Evolutionary conservation across 1,140 invertebrate genomes (phyloP).

Genomic region (Aphidius gifuensis): DNA sequence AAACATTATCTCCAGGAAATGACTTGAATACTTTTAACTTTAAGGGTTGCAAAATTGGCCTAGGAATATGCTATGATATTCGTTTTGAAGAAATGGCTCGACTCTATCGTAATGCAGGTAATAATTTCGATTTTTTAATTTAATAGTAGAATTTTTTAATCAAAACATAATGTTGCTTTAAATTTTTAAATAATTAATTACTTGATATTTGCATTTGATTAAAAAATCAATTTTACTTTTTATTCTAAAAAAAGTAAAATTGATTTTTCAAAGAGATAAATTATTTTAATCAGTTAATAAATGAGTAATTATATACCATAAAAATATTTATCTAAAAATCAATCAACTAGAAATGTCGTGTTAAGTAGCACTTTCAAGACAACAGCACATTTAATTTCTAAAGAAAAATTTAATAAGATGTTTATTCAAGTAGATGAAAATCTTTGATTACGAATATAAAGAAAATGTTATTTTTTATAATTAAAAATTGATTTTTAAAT

Average conservation of each 20-base stretch:
- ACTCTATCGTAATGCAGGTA: constrained; percentile 74
- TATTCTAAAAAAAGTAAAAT: background rate
- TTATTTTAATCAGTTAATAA: too few relatives aligned
- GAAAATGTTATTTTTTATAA: constrained; percentile 21
- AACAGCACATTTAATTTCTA: too few relatives aligned
- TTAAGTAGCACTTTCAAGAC: too few relatives aligned
- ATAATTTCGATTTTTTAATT: constrained; percentile 11
- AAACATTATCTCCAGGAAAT: constrained; percentile 75
- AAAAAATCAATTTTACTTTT: too few relatives aligned
- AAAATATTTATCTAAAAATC: background rate
- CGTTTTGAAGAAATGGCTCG: constrained; percentile 87
- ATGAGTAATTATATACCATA: background rate
- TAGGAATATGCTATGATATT: constrained; percentile 94
- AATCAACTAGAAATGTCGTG: too few relatives aligned
- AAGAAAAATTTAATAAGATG: too few relatives aligned
- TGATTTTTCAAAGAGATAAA: background rate
- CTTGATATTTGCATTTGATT: too few relatives aligned
- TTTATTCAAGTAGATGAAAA: too few relatives aligned
- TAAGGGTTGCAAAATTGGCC: constrained; percentile 74
- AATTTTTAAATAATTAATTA: too few relatives aligned
- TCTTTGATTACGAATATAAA: background rate
- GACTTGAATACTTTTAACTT: constrained; percentile 73
- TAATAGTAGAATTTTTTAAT: background rate
- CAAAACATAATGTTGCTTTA: too few relatives aligned
- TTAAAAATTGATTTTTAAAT: constrained; percentile 28